Percentiles rank a stretch among this genome's conserved stretches.
Conservation (phyloP, 2,113 vertebrate species). For the Cyprinus carpio region DNA sequence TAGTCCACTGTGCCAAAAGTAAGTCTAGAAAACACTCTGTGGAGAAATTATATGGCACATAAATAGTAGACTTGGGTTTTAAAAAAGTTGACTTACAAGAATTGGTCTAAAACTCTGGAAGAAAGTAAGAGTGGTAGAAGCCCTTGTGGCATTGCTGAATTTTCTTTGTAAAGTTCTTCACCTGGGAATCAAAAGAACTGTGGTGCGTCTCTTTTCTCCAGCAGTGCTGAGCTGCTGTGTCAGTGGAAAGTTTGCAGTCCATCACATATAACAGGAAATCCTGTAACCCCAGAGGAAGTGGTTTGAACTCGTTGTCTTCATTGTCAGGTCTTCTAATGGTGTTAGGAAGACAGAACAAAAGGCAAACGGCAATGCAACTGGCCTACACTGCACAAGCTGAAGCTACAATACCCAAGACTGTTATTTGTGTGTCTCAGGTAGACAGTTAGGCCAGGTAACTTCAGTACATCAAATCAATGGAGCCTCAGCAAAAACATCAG, state of each 20-base stretch:
- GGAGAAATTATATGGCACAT: conserved; percentile 1
- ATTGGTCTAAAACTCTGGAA: background rate
- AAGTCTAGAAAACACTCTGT: background rate
- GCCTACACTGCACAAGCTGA: background rate
- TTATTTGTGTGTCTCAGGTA: conserved; percentile 1
- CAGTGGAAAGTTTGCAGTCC: conserved; percentile 55
- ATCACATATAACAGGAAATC: conserved; percentile 55
- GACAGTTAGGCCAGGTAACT: background rate
- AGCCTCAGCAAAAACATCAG: conserved; percentile 16
- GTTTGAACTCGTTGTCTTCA: conserved; percentile 30
- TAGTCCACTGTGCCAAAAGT: conserved; percentile 1
- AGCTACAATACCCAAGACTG: conserved; percentile 14
- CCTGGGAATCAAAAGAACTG: conserved; percentile 20
- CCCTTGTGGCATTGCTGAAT: conserved; percentile 16
- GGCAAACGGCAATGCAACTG: background rate
- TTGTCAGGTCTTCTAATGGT: conserved; percentile 37
- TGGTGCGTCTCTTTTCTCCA: conserved; percentile 38
- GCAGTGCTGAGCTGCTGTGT: conserved; percentile 40
- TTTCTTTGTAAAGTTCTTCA: conserved; percentile 29
- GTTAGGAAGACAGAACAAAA: conserved; percentile 11
- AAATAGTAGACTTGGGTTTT: background rate
- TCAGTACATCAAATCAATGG: background rate
- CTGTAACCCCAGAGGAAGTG: conserved; percentile 54
- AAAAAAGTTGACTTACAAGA: background rate
- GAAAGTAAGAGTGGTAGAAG: background rate